These are phyloP conservation scores for Elachura formosa DNA, from an alignment of 2,113 vertebrate genomes.

Conservation along the genomic window DNA sequence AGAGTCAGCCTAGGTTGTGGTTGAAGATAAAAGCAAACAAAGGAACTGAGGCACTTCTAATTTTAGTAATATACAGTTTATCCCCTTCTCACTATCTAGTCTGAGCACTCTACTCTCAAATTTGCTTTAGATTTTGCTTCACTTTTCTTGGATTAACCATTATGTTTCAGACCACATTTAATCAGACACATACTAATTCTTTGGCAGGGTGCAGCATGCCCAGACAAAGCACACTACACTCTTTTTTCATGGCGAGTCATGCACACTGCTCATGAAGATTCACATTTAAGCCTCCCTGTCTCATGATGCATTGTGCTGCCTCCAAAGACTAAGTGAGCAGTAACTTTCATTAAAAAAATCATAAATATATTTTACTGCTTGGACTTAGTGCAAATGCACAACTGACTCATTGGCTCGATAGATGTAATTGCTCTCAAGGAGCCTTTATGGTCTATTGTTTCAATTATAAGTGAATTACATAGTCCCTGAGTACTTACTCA, in stretches of 20 bases:
- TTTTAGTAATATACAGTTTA: neutral
- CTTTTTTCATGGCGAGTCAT: neutral
- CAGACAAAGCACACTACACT: neutral
- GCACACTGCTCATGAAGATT: neutral
- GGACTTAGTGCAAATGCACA: constrained; percentile 39
- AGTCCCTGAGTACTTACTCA: constrained; percentile 53
- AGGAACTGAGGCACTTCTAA: neutral
- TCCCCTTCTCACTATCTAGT: neutral
- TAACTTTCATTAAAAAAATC: constrained; percentile 46
- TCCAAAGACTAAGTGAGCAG: constrained; percentile 28
- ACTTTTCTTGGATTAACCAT: neutral
- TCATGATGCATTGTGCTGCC: constrained; percentile 14
- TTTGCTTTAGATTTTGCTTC: neutral
- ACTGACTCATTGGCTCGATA: constrained; percentile 42
- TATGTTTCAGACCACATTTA: neutral
- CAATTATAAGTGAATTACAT: constrained; percentile 64
- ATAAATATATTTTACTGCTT: constrained; percentile 58
- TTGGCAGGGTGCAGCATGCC: neutral
- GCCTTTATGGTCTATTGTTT: constrained; percentile 61
- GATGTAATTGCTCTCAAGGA: constrained; percentile 62
- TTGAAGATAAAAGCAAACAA: constrained; percentile 17
- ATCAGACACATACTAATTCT: neutral
- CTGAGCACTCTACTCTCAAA: neutral
- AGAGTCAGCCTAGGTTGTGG: neutral
- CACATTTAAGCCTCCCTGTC: neutral